Evolutionary conservation across 2,113 vertebrate species (phyloP), one percentile per base, ranked within the genome.

Genomic region (Nematolebias whitei): DNA sequence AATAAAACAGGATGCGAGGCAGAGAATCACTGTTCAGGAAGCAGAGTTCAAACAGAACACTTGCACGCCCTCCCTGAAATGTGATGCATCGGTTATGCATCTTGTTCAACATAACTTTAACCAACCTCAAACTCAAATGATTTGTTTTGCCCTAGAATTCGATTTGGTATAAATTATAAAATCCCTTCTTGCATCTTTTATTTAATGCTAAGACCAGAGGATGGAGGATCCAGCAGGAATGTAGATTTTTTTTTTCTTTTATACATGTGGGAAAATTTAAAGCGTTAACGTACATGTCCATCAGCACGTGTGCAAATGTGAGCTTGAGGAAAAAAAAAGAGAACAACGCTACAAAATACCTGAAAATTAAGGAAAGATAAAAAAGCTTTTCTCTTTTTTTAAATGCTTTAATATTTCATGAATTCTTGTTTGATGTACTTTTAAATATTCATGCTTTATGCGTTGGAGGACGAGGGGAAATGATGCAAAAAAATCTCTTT

Each of bases 401-500:
- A 11, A 85, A 66, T 77, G 80, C 85, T 84, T 91, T 86, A 92
- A 92, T 91, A 90, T 90, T 91, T 90, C 74, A 91, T 91, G 87
- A 88, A 85, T 68, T 65, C 84, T 87, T 88, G 89, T 90, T 92
- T 92, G 91, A 92, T 90, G 89, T 89, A 64, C 65, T 78, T 89
- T 91, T 89, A 88, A 91, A 91, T 91, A 91, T 92, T 91, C 84
- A 92, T 91, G 87, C 82, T 87, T 87, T 82, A 85, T 83, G 84
- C 85, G 91, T 83, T 82, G 81, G 84, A 91, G 88, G 82, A 87
- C 85, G 80, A 76, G 57, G 72, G 63, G 65, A 85, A 86, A 84
- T 85, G 82, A 88, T 80, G 83, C 84, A 85, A 82, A 84, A 83
- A 82, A 82, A 80, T 72, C 78, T 81, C 63, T 62, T n/a, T 44